Percentiles rank a stretch among this genome's conserved stretches.
phyloP scores from a whole-genome alignment of 2,113 vertebrate genomes.

The Rhinogobius similis region DNA sequence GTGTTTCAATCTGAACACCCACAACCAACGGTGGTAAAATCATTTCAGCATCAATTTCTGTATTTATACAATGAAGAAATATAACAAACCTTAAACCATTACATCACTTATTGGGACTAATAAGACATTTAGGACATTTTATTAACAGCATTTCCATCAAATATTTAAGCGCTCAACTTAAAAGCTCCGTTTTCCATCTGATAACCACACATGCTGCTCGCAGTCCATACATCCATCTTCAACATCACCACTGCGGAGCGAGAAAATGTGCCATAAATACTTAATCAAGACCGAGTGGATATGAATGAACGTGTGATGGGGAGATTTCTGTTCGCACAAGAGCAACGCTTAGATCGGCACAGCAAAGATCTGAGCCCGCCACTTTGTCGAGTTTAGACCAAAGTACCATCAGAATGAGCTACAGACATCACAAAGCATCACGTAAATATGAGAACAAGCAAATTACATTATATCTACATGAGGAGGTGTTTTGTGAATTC shows the following conservation, averaged over 20 bases:
- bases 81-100: not conserved
- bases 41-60: not conserved
- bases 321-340: slow-evolving; percentile 38
- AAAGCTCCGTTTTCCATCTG: not conserved
- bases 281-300: slow-evolving; percentile 42
- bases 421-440: slow-evolving; percentile 1
- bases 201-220: not conserved
- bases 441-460: not conserved
- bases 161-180: slow-evolving; percentile 2
- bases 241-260: slow-evolving; percentile 8
- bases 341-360: slow-evolving; percentile 17
- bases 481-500: not conserved
- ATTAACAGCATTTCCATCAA: not conserved
- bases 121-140: not conserved
- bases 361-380: slow-evolving; percentile 24
- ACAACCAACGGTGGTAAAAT: not conserved
- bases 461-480: slow-evolving; percentile 1
- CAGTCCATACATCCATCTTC: not conserved
- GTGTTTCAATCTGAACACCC: not conserved
- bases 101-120: not conserved
- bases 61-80: not conserved
- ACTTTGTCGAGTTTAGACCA: not conserved
- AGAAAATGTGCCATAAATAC: slow-evolving; percentile 29
- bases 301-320: slow-evolving; percentile 40
- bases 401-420: too few relatives aligned